These are phyloP conservation scores for Venustoraphidia nigricollis DNA, from an alignment of 2,888 invertebrate genomes.

Conservation along the genomic window DNA sequence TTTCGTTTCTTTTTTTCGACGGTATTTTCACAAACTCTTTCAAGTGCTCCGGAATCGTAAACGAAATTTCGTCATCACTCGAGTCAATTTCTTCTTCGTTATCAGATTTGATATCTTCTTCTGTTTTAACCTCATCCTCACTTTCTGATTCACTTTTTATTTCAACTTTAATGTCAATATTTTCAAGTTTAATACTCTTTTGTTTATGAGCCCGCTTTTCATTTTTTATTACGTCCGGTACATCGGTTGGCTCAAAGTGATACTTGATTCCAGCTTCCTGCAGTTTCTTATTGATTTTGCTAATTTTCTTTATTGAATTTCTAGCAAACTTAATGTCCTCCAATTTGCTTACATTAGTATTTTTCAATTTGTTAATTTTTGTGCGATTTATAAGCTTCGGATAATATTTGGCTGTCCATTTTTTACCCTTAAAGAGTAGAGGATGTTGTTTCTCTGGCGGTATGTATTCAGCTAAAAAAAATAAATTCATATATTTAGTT, in stretches of 20 bases:
- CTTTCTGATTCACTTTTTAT: constrained; percentile 12
- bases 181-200: constrained; percentile 10
- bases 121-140: constrained; percentile 9
- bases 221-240: constrained; percentile 23
- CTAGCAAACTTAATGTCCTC: constrained; percentile 27
- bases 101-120: constrained; percentile 4
- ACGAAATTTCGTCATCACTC: too few species aligned
- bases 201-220: constrained; percentile 7
- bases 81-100: constrained; percentile 6
- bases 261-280: constrained; percentile 34
- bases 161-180: constrained; percentile 9
- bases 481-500: neutral
- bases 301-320: constrained; percentile 28
- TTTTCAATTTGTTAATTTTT: constrained; percentile 30
- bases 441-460: constrained; percentile 47
- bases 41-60: too few species aligned
- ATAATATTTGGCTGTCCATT: constrained; percentile 35
- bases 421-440: constrained; percentile 35
- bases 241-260: constrained; percentile 33
- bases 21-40: too few species aligned
- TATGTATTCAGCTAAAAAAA: constrained; percentile 45
- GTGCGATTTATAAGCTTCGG: constrained; percentile 27
- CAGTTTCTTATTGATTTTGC: constrained; percentile 31
- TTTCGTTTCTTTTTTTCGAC: neutral
- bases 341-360: constrained; percentile 26